Base-by-base conservation (phyloP, 1,140 invertebrate species). In the Magallana ariakensis region DNA sequence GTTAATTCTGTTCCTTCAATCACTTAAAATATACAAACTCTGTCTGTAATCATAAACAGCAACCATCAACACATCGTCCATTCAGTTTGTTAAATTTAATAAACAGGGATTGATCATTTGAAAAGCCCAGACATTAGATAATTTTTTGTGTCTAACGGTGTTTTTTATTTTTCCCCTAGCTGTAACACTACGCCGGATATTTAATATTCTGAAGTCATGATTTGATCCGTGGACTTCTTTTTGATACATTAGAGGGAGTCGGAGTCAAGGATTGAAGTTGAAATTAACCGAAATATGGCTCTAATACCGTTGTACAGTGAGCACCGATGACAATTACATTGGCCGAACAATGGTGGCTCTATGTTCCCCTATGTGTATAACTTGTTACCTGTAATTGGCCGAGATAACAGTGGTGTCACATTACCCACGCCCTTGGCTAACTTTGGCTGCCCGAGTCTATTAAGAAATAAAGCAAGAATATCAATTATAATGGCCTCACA, bases 251-350 rank as follows among this genome's bases (percentile, higher is more conserved):
- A 26, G 22, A 75, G 66, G 33, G 66, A 13, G 66, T 26, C 33
- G 66, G 22, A 75, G 66, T 75, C 66, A 75, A 75, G 66, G 66
- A 26, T 75, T 26, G 22, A 11, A 75, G 66, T 75, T 19, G 66
- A 75, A 75, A 75, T 75, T 75, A 75, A 75, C 66, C 66, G 66
- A 75, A 75, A 75, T 75, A 33, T 26, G 66, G 66, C 66, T 75
- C 66, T 19, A 33, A 75, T 26, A 75, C 33, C 13, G 13, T 22
- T 33, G 11, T 9, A 75, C 66, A 75, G 19, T 75, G 13, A 75
- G 66, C 66, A 75, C 66, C 66, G 33, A 75, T 75, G 22, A 75
- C 66, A 75, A 75, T 75, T 75, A 75, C 19, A 75, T 75, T 33
- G 15, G 66, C 11, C 19, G 66, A 75, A 75, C 66, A 75, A 75